A percentile compares a stretch with the other conserved stretches of the same genome.
These are phyloP conservation scores for Brachyopa scutellaris DNA, from an alignment of 2,888 invertebrate species.

Conservation along the genomic window DNA sequence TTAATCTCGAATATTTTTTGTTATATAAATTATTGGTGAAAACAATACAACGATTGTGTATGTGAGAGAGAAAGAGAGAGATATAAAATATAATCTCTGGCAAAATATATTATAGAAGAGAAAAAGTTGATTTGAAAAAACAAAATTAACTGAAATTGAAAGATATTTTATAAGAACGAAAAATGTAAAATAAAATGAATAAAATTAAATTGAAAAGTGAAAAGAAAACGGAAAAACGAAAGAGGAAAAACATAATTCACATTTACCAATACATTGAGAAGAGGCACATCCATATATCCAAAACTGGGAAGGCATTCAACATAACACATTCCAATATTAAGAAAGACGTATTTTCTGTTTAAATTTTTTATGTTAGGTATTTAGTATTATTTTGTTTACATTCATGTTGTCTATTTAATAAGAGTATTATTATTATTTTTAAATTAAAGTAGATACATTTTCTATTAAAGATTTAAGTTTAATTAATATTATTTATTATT, in stretches of 20 bases:
- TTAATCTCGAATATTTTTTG: neutral
- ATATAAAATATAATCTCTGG: conserved; percentile 16
- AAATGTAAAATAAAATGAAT: conserved; percentile 68
- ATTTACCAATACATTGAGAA: conserved; percentile 79
- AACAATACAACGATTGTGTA: conserved; percentile 10
- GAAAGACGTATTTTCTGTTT: conserved; percentile 73
- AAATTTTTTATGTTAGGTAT: conserved; percentile 61
- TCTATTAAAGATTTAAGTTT: conserved; percentile 20
- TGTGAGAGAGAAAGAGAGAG: too few species aligned
- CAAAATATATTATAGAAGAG: conserved; percentile 38
- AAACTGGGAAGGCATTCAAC: conserved; percentile 76
- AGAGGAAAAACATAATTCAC: conserved; percentile 79
- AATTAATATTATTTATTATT: conserved; percentile 26
- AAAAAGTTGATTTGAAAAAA: conserved; percentile 14
- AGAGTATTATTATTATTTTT: conserved; percentile 72
- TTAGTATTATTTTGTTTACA: conserved; percentile 67
- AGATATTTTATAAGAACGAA: conserved; percentile 74
- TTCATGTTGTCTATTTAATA: conserved; percentile 65
- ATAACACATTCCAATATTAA: conserved; percentile 76
- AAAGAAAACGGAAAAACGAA: conserved; percentile 77
- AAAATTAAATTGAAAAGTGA: conserved; percentile 73
- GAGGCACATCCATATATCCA: conserved; percentile 77
- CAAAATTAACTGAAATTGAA: conserved; percentile 9
- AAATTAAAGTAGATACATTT: conserved; percentile 17
- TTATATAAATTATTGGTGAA: neutral